Evolutionary conservation across 1,140 invertebrate species (phyloP).

Genomic region (Acarapis woodi): DNA sequence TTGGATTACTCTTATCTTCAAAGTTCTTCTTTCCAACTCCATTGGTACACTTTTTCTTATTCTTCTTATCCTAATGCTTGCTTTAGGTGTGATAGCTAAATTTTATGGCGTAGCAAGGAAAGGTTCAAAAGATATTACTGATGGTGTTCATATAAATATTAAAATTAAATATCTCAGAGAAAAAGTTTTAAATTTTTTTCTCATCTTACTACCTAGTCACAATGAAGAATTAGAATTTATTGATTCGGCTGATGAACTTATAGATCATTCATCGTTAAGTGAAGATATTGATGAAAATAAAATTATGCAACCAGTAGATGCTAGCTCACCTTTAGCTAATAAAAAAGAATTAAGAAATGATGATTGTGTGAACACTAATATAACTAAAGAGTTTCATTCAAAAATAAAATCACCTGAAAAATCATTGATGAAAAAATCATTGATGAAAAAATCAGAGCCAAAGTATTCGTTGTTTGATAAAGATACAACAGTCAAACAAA

Average conservation of each 20-base stretch:
- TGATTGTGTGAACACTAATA: background rate
- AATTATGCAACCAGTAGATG: too few relatives aligned
- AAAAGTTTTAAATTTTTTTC: too few relatives aligned
- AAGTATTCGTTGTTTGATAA: slow-evolving; percentile 1
- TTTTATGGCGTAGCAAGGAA: background rate
- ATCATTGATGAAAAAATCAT: background rate
- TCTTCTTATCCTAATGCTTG: background rate
- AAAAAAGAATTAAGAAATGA: too few relatives aligned
- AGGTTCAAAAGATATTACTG: too few relatives aligned
- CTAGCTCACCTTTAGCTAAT: too few relatives aligned
- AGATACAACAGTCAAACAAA: slow-evolving; percentile 5
- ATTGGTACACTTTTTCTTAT: background rate
- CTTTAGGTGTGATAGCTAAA: background rate
- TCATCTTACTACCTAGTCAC: too few relatives aligned
- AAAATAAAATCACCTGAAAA: background rate
- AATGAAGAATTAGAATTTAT: too few relatives aligned
- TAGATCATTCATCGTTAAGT: too few relatives aligned
- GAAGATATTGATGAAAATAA: too few relatives aligned
- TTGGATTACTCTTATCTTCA: background rate
- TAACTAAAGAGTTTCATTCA: background rate
- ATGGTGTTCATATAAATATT: too few relatives aligned
- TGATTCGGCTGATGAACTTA: too few relatives aligned
- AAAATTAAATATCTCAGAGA: too few relatives aligned
- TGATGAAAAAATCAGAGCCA: slow-evolving; percentile 4
- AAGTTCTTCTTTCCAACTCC: background rate